phyloP scores from a whole-genome alignment of 2,797 vertebrate genomes.

The Psittacula derbiana region DNA sequence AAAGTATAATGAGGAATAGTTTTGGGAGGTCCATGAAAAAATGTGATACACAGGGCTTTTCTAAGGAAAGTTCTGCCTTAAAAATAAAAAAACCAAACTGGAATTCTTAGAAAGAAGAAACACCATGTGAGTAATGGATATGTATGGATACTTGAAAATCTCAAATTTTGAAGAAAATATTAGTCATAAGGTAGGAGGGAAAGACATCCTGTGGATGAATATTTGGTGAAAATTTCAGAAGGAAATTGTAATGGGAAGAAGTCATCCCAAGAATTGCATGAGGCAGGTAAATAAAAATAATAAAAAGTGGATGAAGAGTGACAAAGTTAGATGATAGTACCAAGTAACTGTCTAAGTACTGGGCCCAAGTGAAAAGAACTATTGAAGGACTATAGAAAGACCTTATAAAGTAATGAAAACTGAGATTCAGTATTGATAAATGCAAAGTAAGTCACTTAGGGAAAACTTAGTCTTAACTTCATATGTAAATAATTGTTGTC shows the following conservation, averaged over 20 bases:
- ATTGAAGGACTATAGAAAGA: neutral
- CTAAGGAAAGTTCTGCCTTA: neutral
- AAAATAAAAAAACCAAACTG: neutral
- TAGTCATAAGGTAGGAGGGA: neutral
- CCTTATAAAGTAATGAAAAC: neutral
- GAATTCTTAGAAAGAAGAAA: neutral
- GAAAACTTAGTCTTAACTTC: neutral
- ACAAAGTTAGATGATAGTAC: neutral
- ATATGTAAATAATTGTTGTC: neutral
- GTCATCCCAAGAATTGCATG: neutral
- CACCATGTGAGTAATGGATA: neutral
- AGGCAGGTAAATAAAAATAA: neutral
- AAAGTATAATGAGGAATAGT: neutral
- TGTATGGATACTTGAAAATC: neutral
- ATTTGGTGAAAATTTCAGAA: neutral
- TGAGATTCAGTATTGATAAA: neutral
- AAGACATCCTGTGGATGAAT: neutral
- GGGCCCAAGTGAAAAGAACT: neutral
- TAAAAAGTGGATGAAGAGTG: neutral
- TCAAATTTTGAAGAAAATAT: neutral
- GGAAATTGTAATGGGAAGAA: neutral
- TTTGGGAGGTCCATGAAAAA: neutral
- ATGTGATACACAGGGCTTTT: fast-evolving
- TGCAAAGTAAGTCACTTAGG: neutral
- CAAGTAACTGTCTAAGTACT: neutral